Conservation (phyloP, 1,140 invertebrate species). For the Calliopsis andreniformis region DNA sequence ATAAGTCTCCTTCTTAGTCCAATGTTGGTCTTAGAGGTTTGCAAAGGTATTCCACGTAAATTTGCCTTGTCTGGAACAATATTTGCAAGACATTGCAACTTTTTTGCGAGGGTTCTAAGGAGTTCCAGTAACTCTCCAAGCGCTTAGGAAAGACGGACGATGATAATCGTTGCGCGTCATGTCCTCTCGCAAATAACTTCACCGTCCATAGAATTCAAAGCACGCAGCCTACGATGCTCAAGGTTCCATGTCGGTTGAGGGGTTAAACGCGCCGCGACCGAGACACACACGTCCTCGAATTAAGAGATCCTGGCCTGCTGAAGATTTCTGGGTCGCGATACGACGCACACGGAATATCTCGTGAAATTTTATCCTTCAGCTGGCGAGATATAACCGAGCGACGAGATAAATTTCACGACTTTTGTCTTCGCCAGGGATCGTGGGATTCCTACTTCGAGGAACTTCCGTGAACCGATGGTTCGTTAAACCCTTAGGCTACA, state of each 20-base stretch:
- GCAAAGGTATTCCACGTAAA: no score
- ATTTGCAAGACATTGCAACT: no score
- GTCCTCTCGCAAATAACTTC: no score
- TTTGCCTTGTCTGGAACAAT: no score
- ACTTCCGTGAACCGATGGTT: slow-evolving; percentile 9
- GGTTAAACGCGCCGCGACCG: not conserved
- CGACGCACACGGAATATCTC: not conserved
- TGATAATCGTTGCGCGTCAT: no score
- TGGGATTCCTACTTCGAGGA: not conserved
- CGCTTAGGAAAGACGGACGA: no score
- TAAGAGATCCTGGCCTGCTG: not conserved
- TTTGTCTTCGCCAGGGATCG: slow-evolving; percentile 19
- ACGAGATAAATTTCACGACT: slow-evolving; percentile 1
- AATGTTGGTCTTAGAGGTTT: no score
- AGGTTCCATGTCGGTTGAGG: not conserved
- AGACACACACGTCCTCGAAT: not conserved
- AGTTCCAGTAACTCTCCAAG: not conserved
- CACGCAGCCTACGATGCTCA: not conserved
- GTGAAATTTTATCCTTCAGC: slow-evolving; percentile 23
- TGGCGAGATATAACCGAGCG: not conserved
- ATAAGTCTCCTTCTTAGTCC: no score
- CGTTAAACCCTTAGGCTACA: not conserved
- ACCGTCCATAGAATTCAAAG: not conserved
- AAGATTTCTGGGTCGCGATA: slow-evolving; percentile 22
- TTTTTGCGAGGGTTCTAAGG: no score